These are phyloP conservation scores for Gorsachius magnificus DNA, from an alignment of 2,797 vertebrate genomes.

Conservation along the genomic window DNA sequence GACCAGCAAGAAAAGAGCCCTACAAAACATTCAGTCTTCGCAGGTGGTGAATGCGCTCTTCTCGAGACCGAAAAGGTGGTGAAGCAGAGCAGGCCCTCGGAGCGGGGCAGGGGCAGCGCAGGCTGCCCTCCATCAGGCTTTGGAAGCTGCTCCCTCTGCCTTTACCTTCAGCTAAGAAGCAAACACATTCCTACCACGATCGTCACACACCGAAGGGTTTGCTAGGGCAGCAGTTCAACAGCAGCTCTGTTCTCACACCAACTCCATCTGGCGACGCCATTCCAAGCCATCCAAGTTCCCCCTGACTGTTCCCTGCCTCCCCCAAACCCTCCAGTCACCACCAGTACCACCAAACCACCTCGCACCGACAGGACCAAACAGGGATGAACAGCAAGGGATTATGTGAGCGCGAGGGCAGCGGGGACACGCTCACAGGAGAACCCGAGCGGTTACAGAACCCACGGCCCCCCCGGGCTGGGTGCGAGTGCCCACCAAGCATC, in stretches of 20 bases:
- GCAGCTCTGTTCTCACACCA: neutral
- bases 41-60: neutral
- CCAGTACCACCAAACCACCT: neutral
- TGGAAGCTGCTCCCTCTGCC: neutral
- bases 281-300: neutral
- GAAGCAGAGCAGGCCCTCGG: too few species aligned
- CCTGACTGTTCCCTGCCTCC: rapidly evolving
- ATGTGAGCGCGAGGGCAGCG: too few species aligned
- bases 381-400: rapidly evolving
- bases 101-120: rapidly evolving
- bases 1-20: neutral
- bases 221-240: neutral
- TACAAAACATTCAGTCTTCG: too few species aligned
- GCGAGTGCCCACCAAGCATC: neutral
- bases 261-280: neutral
- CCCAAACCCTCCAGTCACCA: neutral
- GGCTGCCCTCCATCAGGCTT: neutral
- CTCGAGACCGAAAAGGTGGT: neutral
- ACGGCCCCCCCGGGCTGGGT: neutral
- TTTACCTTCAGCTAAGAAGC: neutral
- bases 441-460: neutral
- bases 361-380: rapidly evolving
- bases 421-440: too few species aligned
- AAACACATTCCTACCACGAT: rapidly evolving
- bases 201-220: neutral